These are phyloP conservation scores for Spodoptera litura DNA, from an alignment of 1,140 invertebrate species.

Conservation along the genomic window DNA sequence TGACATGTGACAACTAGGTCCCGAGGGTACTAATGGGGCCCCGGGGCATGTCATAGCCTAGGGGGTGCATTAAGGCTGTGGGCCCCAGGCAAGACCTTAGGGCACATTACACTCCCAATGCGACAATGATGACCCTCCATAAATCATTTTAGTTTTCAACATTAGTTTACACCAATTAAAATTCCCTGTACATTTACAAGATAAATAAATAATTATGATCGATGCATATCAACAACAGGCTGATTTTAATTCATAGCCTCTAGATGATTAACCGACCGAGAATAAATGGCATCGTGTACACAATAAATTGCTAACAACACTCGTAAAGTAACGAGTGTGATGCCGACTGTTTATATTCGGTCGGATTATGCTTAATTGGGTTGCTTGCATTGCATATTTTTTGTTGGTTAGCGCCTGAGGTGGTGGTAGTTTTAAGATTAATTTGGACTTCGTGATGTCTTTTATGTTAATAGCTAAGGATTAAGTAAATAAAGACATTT, in stretches of 20 bases:
- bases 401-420: not conserved
- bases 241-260: slow-evolving; percentile 59
- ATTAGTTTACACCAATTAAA: not conserved
- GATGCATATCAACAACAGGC: slow-evolving; percentile 50
- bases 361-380: slow-evolving; percentile 32
- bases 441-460: not conserved
- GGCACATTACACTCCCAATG: too few species aligned
- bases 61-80: too few species aligned
- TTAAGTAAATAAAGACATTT: too few species aligned
- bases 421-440: not conserved
- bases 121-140: too few species aligned
- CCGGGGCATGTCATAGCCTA: too few species aligned
- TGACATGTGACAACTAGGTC: too few species aligned
- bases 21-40: too few species aligned
- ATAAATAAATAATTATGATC: slow-evolving; percentile 33
- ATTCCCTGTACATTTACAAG: slow-evolving; percentile 6
- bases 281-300: slow-evolving; percentile 30
- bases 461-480: too few species aligned
- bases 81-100: too few species aligned
- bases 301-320: slow-evolving; percentile 33
- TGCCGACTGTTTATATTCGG: slow-evolving; percentile 34
- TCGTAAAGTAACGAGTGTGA: slow-evolving; percentile 28
- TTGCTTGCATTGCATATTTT: slow-evolving; percentile 17
- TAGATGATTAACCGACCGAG: slow-evolving; percentile 51
- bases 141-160: too few species aligned